phyloP scores from a whole-genome alignment of 1,140 invertebrate genomes.

The Vollenhovia emeryi region DNA sequence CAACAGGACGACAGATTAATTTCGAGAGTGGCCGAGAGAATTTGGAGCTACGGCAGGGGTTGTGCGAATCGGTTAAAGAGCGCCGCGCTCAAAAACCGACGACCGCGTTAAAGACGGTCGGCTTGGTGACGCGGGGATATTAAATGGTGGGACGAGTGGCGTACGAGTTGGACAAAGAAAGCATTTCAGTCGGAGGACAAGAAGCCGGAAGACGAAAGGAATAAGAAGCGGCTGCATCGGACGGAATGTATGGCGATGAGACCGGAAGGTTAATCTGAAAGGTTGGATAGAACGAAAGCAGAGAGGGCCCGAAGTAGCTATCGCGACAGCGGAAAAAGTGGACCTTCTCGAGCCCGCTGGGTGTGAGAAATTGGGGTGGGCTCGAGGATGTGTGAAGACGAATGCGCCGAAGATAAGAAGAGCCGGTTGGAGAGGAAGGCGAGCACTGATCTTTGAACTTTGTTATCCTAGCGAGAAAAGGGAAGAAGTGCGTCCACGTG shows the following conservation, averaged over 20 bases:
- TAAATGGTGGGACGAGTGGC: conserved; percentile 5
- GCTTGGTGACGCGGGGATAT: not conserved
- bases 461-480: conserved; percentile 30
- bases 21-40: conserved; percentile 11
- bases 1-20: conserved; percentile 20
- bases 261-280: conserved; percentile 48
- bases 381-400: conserved; percentile 35
- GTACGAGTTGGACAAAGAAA: not conserved
- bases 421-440: not conserved
- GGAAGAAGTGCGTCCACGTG: not conserved
- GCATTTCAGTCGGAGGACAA: not conserved
- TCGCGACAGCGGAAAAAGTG: conserved; percentile 52
- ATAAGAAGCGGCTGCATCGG: conserved; percentile 46
- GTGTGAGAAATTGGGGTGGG: conserved; percentile 35
- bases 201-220: conserved; percentile 22
- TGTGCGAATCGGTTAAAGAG: not conserved
- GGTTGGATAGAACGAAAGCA: conserved; percentile 10
- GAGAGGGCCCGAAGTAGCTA: conserved; percentile 25
- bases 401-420: conserved; percentile 47
- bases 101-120: conserved; percentile 14
- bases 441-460: conserved; percentile 40
- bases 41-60: not conserved
- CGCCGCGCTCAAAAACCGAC: not conserved
- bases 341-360: conserved; percentile 14
- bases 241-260: conserved; percentile 44